Evolutionary conservation across 2,888 invertebrate genomes (phyloP).

Genomic region (Synergus gifuensis): DNA sequence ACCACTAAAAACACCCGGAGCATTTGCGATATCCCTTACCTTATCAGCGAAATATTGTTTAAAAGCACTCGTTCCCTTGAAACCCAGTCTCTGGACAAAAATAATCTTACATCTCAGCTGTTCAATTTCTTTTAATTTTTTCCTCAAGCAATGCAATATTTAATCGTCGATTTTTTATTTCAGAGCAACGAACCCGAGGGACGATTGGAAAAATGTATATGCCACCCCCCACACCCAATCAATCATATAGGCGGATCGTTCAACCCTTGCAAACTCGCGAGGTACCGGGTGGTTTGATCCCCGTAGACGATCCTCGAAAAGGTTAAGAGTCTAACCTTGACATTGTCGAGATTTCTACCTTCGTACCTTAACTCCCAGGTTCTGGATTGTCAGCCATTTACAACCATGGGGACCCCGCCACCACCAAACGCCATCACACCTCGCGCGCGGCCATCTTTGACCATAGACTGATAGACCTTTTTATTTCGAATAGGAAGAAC

Average conservation of each 20-base stretch:
- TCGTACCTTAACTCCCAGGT: conserved; percentile 51
- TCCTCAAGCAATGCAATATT: conserved; percentile 41
- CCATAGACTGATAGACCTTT: conserved; percentile 5
- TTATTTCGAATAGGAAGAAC: background rate
- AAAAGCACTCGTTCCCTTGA: conserved; percentile 60
- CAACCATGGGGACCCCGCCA: conserved; percentile 42
- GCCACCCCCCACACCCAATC: conserved; percentile 44
- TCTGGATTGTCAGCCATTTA: conserved; percentile 56
- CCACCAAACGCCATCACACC: conserved; percentile 35
- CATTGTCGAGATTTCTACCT: conserved; percentile 20
- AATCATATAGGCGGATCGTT: conserved; percentile 43
- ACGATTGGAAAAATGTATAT: conserved; percentile 28
- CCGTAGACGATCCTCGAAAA: background rate
- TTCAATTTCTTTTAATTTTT: conserved; percentile 34
- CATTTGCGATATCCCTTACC: background rate
- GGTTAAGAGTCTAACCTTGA: background rate
- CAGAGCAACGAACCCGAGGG: conserved; percentile 29
- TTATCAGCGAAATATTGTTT: conserved; percentile 63
- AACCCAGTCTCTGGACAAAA: background rate
- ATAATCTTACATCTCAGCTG: background rate
- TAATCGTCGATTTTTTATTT: conserved; percentile 19
- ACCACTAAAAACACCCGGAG: conserved; percentile 4
- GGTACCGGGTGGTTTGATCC: conserved; percentile 36
- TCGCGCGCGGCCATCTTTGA: conserved; percentile 40
- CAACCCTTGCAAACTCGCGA: conserved; percentile 38